These are phyloP conservation scores for Ceratitis capitata DNA, from an alignment of 1,140 invertebrate genomes.

Conservation along the genomic window DNA sequence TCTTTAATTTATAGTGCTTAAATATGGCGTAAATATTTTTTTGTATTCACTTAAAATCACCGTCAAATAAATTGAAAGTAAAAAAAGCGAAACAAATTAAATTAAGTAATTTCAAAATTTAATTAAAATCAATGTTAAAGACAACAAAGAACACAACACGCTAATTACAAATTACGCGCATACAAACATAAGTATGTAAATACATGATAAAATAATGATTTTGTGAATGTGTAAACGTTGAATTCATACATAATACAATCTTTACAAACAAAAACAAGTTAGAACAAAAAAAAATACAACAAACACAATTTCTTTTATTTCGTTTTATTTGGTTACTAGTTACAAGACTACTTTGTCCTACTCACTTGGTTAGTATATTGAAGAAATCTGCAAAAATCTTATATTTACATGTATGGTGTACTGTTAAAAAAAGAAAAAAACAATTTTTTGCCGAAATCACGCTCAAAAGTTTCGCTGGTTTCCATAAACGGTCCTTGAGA, in stretches of 20 bases:
- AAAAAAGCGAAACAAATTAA: neutral
- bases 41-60: neutral
- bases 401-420: too few species aligned
- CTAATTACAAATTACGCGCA: neutral
- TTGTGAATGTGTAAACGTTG: neutral
- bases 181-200: neutral
- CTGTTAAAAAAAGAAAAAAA: too few species aligned
- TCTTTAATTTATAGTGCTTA: neutral
- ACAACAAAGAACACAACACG: neutral
- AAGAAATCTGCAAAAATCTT: too few species aligned
- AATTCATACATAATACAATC: slow-evolving; percentile 1
- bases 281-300: too few species aligned
- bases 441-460: too few species aligned
- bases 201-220: neutral
- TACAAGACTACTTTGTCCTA: too few species aligned
- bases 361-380: neutral
- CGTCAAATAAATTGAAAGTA: neutral
- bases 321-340: neutral
- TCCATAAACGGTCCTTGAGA: too few species aligned
- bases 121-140: neutral
- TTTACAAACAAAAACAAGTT: slow-evolving; percentile 17
- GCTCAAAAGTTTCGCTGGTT: too few species aligned
- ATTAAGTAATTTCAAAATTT: neutral
- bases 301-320: slow-evolving; percentile 24
- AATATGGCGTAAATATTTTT: neutral